Evolutionary conservation across 1,140 invertebrate genomes (phyloP).

Genomic region (Heliothis subflexa): DNA sequence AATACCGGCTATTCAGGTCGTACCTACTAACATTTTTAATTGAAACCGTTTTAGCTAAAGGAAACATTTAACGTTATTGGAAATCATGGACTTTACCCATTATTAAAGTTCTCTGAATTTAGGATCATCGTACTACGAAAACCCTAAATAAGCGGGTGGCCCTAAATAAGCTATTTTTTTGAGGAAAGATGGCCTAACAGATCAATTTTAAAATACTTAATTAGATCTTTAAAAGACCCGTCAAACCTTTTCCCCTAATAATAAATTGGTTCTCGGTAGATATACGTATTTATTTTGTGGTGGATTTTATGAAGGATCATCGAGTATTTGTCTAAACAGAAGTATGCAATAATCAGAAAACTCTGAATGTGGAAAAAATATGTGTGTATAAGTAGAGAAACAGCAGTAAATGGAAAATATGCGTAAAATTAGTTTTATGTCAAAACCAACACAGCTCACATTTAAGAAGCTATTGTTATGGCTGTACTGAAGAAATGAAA

Average conservation of each 20-base stretch:
- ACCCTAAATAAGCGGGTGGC: constrained; percentile 5
- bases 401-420: not conserved
- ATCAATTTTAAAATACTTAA: not conserved
- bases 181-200: not conserved
- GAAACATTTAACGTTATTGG: not conserved
- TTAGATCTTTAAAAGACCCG: no score
- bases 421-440: constrained; percentile 24
- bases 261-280: no score
- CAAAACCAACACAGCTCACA: not conserved
- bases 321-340: not conserved
- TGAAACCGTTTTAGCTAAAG: not conserved
- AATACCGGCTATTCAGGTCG: constrained; percentile 11
- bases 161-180: not conserved
- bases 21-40: constrained; percentile 1
- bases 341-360: not conserved
- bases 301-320: no score
- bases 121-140: constrained; percentile 3
- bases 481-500: not conserved
- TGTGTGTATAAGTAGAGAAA: not conserved
- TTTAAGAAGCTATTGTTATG: not conserved
- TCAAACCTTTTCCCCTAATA: no score
- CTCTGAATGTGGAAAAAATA: no score
- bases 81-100: not conserved
- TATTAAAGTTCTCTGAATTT: constrained; percentile 4
- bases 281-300: no score